Evolutionary conservation across 2,888 invertebrate species (phyloP).

Genomic region (Portevinia maculata): DNA sequence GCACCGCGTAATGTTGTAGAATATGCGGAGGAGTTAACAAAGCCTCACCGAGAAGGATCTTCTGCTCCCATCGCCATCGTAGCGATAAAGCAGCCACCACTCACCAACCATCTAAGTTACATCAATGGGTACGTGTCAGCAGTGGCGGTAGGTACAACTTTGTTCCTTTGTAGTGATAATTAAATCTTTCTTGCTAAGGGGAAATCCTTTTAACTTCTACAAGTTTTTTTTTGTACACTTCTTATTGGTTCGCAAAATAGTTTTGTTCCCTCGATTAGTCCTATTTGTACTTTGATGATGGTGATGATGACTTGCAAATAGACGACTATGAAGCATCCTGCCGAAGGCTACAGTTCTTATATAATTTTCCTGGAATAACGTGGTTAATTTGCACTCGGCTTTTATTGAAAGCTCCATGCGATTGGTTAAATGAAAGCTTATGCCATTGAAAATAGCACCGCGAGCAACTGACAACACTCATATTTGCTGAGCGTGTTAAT

Average conservation of each 20-base stretch:
- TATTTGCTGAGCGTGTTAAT: conserved; percentile 55
- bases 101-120: conserved; percentile 16
- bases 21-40: conserved; percentile 32
- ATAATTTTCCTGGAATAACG: conserved; percentile 76
- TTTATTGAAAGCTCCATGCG: conserved; percentile 55
- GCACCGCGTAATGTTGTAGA: conserved; percentile 1
- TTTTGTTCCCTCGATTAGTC: conserved; percentile 64
- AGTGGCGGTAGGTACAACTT: conserved; percentile 29
- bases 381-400: conserved; percentile 74
- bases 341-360: conserved; percentile 60
- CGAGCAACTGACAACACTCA: conserved; percentile 8
- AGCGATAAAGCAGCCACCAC: background rate
- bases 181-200: conserved; percentile 51
- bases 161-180: conserved; percentile 63
- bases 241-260: conserved; percentile 36
- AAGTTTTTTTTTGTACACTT: conserved; percentile 4
- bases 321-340: conserved; percentile 27
- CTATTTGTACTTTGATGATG: conserved; percentile 44
- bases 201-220: conserved; percentile 51
- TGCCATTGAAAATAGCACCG: background rate
- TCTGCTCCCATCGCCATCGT: conserved; percentile 18
- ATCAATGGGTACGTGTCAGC: conserved; percentile 16
- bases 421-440: conserved; percentile 58
- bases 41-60: conserved; percentile 43
- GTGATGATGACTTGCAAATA: conserved; percentile 41